Evolutionary conservation across 1,140 invertebrate genomes (phyloP).

Genomic region (Epicauta chinensis): DNA sequence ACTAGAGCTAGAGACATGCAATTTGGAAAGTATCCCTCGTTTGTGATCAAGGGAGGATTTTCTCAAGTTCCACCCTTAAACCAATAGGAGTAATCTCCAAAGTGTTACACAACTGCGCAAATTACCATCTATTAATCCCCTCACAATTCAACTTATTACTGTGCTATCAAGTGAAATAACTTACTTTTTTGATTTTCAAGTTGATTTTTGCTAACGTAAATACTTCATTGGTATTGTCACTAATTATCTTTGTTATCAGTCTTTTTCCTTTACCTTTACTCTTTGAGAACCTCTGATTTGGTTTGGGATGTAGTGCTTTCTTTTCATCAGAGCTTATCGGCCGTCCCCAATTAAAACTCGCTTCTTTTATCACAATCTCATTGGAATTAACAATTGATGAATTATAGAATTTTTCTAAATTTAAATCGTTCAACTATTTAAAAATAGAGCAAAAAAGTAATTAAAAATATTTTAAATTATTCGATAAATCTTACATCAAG

Average conservation of each 20-base stretch:
- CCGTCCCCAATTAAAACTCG: constrained; percentile 43
- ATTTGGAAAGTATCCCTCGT: no score
- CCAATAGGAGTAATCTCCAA: no score
- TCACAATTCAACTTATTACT: no score
- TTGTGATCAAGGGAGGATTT: no score
- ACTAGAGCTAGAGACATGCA: no score
- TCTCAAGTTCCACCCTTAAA: no score
- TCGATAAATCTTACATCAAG: constrained; percentile 52
- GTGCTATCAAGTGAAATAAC: no score
- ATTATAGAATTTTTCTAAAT: constrained; percentile 45
- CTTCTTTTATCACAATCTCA: constrained; percentile 39
- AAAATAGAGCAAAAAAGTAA: no score
- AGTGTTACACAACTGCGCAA: no score
- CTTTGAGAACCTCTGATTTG: constrained; percentile 29
- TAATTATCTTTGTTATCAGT: not conserved
- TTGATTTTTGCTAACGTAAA: constrained; percentile 52
- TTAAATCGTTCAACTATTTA: constrained; percentile 61
- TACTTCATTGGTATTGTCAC: constrained; percentile 20
- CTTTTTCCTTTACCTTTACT: constrained; percentile 47
- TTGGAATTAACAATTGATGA: constrained; percentile 16
- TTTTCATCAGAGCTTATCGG: constrained; percentile 30
- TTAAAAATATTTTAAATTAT: not conserved
- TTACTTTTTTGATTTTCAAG: constrained; percentile 50
- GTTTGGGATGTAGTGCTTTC: constrained; percentile 19
- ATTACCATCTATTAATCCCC: no score